phyloP scores from a whole-genome alignment of 2,113 vertebrate species.

The Gulo gulo region DNA sequence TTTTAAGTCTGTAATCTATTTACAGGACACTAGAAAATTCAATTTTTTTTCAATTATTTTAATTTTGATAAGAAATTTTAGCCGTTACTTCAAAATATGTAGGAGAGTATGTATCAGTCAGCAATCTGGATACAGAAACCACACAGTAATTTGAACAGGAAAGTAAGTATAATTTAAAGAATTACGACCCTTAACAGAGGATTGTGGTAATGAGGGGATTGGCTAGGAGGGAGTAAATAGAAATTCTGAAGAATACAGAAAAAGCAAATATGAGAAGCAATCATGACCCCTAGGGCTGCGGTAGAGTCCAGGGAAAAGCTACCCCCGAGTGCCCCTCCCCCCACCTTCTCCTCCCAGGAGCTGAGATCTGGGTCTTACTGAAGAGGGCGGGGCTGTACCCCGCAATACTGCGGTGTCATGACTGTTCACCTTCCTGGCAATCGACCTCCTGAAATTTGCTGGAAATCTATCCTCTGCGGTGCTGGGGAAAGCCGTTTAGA shows the following conservation, averaged over 20 bases:
- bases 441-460: background rate
- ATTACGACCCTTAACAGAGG: background rate
- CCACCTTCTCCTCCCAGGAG: background rate
- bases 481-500: background rate
- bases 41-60: conserved; percentile 23
- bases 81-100: background rate
- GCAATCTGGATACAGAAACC: background rate
- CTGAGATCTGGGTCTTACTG: background rate
- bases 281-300: background rate
- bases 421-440: background rate
- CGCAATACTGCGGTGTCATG: background rate
- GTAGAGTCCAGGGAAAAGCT: background rate
- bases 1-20: background rate
- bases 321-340: background rate
- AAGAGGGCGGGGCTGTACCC: background rate
- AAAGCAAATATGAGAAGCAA: background rate
- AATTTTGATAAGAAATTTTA: conserved; percentile 37
- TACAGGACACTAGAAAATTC: background rate
- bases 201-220: background rate
- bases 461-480: background rate
- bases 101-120: background rate
- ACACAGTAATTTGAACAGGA: background rate
- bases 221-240: background rate
- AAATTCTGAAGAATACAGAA: background rate
- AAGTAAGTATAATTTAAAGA: conserved; percentile 26